Evolutionary conservation across 2,797 vertebrate species (phyloP).

Genomic region (Poliocrania exsul): DNA sequence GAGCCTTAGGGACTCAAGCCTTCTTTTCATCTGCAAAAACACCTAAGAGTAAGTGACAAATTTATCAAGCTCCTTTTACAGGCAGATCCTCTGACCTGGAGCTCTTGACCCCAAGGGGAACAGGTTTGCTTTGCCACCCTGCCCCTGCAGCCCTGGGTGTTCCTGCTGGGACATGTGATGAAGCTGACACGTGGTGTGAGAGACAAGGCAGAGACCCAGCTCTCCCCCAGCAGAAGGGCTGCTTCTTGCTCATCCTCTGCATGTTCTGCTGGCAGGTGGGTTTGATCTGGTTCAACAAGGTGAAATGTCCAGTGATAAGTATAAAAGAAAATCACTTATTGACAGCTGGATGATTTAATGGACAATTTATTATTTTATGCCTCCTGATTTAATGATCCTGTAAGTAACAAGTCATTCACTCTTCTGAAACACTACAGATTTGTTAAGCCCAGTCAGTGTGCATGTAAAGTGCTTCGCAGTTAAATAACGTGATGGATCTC

Average conservation of each 20-base stretch:
- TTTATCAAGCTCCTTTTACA: neutral
- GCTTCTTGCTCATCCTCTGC: fast-evolving
- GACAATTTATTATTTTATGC: neutral
- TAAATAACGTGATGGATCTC: neutral
- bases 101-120: fast-evolving
- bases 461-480: neutral
- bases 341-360: neutral
- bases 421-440: neutral
- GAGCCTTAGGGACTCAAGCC: neutral
- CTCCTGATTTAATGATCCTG: neutral
- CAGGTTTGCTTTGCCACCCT: neutral
- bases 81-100: neutral
- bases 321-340: neutral
- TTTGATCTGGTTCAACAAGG: neutral
- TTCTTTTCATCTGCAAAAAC: slow-evolving; percentile 7
- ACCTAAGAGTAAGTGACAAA: neutral
- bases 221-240: neutral
- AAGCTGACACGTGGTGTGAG: fast-evolving
- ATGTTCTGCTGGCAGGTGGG: neutral
- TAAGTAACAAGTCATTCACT: neutral
- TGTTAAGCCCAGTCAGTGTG: neutral
- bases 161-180: fast-evolving
- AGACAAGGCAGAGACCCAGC: neutral
- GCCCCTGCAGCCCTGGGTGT: neutral
- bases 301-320: neutral